Evolutionary conservation across 2,797 vertebrate genomes (phyloP).

Genomic region (Pelodytes ibericus): DNA sequence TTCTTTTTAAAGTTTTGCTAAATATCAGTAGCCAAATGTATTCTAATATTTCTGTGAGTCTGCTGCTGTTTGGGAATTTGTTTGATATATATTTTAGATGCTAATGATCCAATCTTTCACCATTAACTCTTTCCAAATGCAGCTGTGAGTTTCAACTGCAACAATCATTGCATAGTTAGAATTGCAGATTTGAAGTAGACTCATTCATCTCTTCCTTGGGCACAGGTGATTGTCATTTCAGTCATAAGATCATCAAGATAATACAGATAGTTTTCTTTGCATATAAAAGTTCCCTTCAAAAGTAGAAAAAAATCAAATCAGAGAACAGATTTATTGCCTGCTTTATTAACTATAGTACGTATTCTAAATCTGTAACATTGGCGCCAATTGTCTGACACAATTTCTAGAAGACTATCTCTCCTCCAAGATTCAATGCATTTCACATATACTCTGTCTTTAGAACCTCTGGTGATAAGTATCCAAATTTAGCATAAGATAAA

Average conservation of each 20-base stretch:
- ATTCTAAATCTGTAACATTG: too few species aligned
- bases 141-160: not conserved
- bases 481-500: too few species aligned
- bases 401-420: too few species aligned
- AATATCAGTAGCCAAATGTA: not conserved
- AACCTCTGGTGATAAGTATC: too few species aligned
- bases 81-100: not conserved
- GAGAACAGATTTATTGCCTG: too few species aligned
- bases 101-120: slow-evolving; percentile 11
- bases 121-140: not conserved
- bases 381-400: too few species aligned
- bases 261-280: too few species aligned
- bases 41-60: slow-evolving; percentile 7
- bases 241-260: not conserved
- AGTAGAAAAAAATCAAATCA: too few species aligned
- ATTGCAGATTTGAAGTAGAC: not conserved
- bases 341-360: too few species aligned
- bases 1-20: not conserved
- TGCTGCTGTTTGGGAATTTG: not conserved
- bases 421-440: too few species aligned
- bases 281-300: too few species aligned
- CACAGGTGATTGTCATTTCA: not conserved
- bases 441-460: too few species aligned
- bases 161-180: not conserved
- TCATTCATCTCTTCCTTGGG: not conserved